A percentile compares a stretch with the other conserved stretches of the same genome.
Evolutionary conservation across 2,797 vertebrate genomes (phyloP).

Genomic region (Florisuga fusca): DNA sequence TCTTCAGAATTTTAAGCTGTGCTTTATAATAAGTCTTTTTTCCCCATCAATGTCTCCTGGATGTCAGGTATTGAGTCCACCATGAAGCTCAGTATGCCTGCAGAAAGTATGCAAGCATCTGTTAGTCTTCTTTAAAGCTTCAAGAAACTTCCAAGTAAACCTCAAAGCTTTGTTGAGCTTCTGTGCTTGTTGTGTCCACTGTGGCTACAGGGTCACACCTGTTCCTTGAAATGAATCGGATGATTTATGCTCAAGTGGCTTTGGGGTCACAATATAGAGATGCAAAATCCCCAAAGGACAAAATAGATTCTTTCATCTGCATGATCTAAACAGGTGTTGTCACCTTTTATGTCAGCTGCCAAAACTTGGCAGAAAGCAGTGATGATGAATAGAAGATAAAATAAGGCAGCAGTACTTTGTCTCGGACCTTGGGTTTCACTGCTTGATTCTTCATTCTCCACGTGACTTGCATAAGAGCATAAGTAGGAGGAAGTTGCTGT

Average conservation of each 20-base stretch:
- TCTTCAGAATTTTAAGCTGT: not conserved
- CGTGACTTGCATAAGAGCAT: not conserved
- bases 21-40: not conserved
- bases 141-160: not conserved
- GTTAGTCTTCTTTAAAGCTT: not conserved
- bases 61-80: not conserved
- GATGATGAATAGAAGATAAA: not conserved
- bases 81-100: not conserved
- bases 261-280: slow-evolving; percentile 30
- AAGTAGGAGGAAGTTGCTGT: not conserved
- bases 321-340: slow-evolving; percentile 62
- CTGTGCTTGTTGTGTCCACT: not conserved
- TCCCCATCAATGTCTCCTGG: not conserved
- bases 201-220: slow-evolving; percentile 68
- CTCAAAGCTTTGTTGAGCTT: not conserved
- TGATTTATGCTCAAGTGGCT: slow-evolving; percentile 64
- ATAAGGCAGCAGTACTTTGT: not conserved
- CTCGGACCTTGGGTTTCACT: not conserved
- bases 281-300: slow-evolving; percentile 9
- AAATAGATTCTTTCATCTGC: slow-evolving; percentile 62
- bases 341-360: slow-evolving; percentile 69
- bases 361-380: slow-evolving; percentile 28
- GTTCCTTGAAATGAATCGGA: slow-evolving; percentile 3
- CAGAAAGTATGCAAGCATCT: not conserved
- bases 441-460: not conserved